Conservation (phyloP, 30 jellyfish, hydroid and myxozoan species). For the Hydractinia symbiolongicarpus region DNA sequence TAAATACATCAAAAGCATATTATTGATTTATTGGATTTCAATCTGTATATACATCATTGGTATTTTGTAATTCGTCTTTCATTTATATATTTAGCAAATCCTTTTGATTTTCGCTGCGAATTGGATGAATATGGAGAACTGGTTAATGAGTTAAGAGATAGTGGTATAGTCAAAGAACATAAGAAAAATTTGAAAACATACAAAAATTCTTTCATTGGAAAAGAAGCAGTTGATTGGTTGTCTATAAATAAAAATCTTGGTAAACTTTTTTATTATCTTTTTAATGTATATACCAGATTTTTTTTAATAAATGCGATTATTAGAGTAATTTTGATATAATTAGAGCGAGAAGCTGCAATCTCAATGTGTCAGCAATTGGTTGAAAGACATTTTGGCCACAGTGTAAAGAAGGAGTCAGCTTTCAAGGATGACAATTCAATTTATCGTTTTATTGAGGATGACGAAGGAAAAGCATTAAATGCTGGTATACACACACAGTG, state of each 20-base stretch:
- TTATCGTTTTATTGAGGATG: conserved; percentile 73
- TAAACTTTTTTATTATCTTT: conserved; percentile 1
- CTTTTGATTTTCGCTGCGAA: conserved; percentile 66
- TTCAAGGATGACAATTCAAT: conserved; percentile 71
- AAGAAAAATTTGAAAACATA: conserved; percentile 46
- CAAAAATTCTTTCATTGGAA: conserved; percentile 67
- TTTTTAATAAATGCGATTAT: too few species aligned
- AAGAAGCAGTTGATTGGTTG: conserved; percentile 76
- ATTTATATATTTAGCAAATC: not conserved
- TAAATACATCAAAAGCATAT: too few species aligned
- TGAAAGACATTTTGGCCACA: conserved; percentile 71
- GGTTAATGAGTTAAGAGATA: conserved; percentile 57
- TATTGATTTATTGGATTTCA: too few species aligned
- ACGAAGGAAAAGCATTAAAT: conserved; percentile 57
- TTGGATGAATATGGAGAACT: conserved; percentile 68
- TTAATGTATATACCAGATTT: not conserved
- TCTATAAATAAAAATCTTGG: conserved; percentile 58
- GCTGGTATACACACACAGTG: conserved; percentile 60
- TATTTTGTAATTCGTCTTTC: too few species aligned
- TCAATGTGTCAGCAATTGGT: conserved; percentile 65
- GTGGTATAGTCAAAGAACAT: conserved; percentile 63
- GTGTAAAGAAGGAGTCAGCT: conserved; percentile 53
- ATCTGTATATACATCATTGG: too few species aligned
- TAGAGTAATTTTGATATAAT: too few species aligned
- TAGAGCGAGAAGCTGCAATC: conserved; percentile 63